Evolutionary conservation across 2,888 invertebrate genomes (phyloP).

Genomic region (Mermis nigrescens): DNA sequence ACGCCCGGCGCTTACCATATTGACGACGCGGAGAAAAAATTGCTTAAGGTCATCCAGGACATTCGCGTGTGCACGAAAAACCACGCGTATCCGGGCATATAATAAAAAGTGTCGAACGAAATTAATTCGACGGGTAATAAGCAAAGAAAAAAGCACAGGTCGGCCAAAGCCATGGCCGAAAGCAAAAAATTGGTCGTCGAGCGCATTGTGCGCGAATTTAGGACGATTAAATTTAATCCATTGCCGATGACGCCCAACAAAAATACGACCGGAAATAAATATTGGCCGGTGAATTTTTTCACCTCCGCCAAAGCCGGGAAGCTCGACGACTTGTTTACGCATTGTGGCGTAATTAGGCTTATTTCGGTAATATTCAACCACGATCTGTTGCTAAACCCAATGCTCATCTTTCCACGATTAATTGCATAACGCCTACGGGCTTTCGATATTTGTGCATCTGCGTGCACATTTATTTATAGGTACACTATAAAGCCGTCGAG

Average conservation of each 20-base stretch:
- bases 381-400: too few relatives aligned
- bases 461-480: too few relatives aligned
- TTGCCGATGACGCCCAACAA: slow-evolving; percentile 1
- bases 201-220: neutral
- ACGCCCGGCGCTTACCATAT: slow-evolving; percentile 9
- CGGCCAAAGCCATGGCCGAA: slow-evolving; percentile 8
- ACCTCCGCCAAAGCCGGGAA: neutral
- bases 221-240: neutral
- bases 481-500: too few relatives aligned
- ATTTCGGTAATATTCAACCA: too few relatives aligned
- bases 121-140: neutral
- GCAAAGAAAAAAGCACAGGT: neutral
- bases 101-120: neutral
- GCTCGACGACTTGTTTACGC: neutral
- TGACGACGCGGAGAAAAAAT: slow-evolving; percentile 6
- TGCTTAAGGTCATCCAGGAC: neutral
- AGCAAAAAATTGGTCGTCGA: slow-evolving; percentile 5
- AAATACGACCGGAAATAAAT: slow-evolving; percentile 3
- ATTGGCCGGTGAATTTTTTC: neutral
- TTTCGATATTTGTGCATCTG: too few relatives aligned
- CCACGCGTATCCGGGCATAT: too few relatives aligned
- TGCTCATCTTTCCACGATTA: too few relatives aligned
- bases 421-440: too few relatives aligned
- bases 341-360: too few relatives aligned
- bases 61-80: neutral